Conservation (phyloP, 2,797 vertebrate species). For the Danio albolineatus region DNA sequence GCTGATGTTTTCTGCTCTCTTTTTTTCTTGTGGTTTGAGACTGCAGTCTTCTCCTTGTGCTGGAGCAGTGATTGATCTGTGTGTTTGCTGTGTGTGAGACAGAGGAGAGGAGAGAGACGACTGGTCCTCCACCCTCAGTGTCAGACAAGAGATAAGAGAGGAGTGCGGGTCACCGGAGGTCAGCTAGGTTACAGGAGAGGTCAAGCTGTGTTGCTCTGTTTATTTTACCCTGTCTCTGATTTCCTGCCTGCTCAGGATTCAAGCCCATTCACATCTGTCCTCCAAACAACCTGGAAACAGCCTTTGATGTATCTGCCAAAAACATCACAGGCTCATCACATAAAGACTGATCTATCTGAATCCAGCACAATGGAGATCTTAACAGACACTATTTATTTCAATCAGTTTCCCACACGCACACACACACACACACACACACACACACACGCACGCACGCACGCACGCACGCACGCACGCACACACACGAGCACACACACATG, state of each 20-base stretch:
- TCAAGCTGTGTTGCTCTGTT: conserved; percentile 79
- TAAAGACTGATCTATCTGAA: conserved; percentile 34
- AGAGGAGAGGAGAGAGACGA: conserved; percentile 64
- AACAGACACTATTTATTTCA: background rate
- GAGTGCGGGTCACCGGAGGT: conserved; percentile 73
- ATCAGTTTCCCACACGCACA: background rate
- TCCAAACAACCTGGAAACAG: conserved; percentile 40
- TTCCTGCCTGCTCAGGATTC: conserved; percentile 73
- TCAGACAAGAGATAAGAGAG: conserved; percentile 84
- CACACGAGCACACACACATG: background rate
- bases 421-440: too few species aligned
- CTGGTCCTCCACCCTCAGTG: conserved; percentile 75
- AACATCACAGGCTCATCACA: conserved; percentile 20
- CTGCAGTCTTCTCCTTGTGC: background rate
- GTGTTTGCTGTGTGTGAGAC: conserved; percentile 34
- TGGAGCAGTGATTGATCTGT: conserved; percentile 41
- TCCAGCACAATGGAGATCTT: background rate
- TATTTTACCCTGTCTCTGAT: conserved; percentile 82
- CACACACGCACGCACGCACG: background rate
- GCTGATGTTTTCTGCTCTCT: background rate
- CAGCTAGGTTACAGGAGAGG: conserved; percentile 67
- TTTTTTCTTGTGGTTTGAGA: background rate
- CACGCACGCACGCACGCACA: background rate
- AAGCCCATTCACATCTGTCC: conserved; percentile 45
- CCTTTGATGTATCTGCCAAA: conserved; percentile 42